Percentiles rank a stretch among this genome's conserved stretches.
Evolutionary conservation across 1,140 invertebrate species (phyloP).

Genomic region (Frieseomelitta varia): DNA sequence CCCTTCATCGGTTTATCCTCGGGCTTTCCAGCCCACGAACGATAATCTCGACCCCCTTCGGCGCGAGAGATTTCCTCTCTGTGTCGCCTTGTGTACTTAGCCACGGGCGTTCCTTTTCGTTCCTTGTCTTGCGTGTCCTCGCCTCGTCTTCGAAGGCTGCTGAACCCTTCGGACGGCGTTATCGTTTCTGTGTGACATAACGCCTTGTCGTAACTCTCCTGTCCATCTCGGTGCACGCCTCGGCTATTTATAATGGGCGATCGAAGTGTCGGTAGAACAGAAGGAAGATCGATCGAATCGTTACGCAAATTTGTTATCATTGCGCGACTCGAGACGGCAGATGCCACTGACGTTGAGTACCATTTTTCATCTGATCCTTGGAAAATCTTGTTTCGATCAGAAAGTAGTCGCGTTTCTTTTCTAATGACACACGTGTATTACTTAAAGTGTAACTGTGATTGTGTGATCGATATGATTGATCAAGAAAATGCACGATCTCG

Average conservation of each 20-base stretch:
- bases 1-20: constrained; percentile 72
- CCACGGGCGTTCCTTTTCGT: not conserved
- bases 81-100: not conserved
- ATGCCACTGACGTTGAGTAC: not conserved
- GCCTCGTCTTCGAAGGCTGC: constrained; percentile 15
- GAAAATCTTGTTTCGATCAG: too few relatives aligned
- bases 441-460: too few relatives aligned
- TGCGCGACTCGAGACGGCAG: not conserved
- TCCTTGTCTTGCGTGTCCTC: not conserved
- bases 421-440: too few relatives aligned
- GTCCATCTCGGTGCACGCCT: constrained; percentile 2
- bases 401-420: too few relatives aligned
- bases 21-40: constrained; percentile 67
- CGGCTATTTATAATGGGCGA: not conserved
- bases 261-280: not conserved
- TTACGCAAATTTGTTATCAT: not conserved
- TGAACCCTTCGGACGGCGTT: constrained; percentile 35
- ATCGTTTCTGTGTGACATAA: constrained; percentile 22
- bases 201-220: constrained; percentile 18
- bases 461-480: too few relatives aligned
- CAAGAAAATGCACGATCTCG: too few relatives aligned
- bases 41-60: constrained; percentile 55
- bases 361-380: not conserved
- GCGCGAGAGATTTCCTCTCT: constrained; percentile 28
- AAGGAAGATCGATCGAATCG: not conserved